Base-by-base conservation (phyloP, 37 sponge, comb jelly and placozoan species). In the Tethya wilhelma region DNA sequence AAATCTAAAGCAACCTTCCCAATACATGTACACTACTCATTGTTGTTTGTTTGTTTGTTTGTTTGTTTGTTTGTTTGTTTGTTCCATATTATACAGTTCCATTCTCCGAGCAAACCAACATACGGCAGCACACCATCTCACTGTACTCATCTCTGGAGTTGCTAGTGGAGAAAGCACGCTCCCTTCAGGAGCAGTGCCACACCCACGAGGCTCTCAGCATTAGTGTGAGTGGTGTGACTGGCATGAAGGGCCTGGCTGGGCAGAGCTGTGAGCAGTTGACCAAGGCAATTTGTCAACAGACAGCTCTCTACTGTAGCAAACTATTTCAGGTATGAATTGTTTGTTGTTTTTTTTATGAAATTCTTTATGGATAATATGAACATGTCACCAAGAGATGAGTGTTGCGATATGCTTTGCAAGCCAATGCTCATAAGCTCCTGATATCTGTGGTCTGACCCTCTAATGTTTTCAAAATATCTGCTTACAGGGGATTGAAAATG, bases 101-200 rank as follows among this genome's bases (percentile, higher is more conserved):
- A 5, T 31, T 78, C 25, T 43, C 62, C 28, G 78, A 65, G 67
- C 64, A 45, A 25, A 65, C 53, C 20, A 67, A 78, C 20, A 53
- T 78, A 17, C 41, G 45, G 28, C 30, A 32, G 65, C 64, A 59
- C 28, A 36, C 23, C 20, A 33, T 87, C 40, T 49, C 67, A 2
- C n/a, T 89, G 45, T 82, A 41, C 73, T 46, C 69, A 17, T 56
- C 58, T 0, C 44, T 81, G 60, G 84, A 89, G 46, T 67, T 65
- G 22, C 67, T 89, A 36, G 44, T 71, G 32, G 78, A 78, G 42
- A 28, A 74, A 0, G 58, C 32, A 14, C 3, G n/a, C 44, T 56
- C 32, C 28, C 55, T 83, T 28, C 64, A 64, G 59, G 73, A 86
- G 58, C 30, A 20, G 20, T 84, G 67, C 30, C 37, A 59, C 38